Evolutionary conservation across 1,140 invertebrate species (phyloP), one percentile per base, ranked within the genome.

Genomic region (Drosophila ambigua): DNA sequence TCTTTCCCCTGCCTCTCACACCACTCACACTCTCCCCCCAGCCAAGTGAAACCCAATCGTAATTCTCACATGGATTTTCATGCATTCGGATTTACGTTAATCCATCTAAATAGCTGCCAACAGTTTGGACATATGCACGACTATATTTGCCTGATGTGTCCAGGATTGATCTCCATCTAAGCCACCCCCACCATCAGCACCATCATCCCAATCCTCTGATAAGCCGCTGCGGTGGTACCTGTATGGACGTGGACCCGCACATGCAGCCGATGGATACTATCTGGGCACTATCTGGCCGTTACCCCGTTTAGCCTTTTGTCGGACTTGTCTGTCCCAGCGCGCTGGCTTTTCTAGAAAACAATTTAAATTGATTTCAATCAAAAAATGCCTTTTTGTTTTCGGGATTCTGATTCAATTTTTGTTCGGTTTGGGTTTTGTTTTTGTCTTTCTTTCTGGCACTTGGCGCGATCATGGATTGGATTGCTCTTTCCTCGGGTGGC

Each of bases 351-450:
- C 83, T 88, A 87, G 83, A 87, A 83, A 88, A 88, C 83, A 88
- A 88, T 88, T 88, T 88, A 88, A 88, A 88, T 88, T 88, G 83
- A 88, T 88, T 88, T 88, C 83, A 88, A 88, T 88, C 83, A 88
- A 88, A 88, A 77, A 77, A 63, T 69, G 62, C 79, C 75, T 88
- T 89, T 88, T 88, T 83, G 80, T 88, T 89, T 88, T 89, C 64
- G 78, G 78, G 69, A 82, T 76, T 79, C 68, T 55, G 49, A 63
- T 53, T 66, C 57, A 55, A 76, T 81, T 68, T 63, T 64, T 76
- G 68, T 59, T 64, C 35, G 60, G 41, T 35, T 23, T 20, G 1
- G 20, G 20, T 20, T 72, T n/a, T 46, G 23, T 59, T 76, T 63
- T 57, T 51, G 45, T 57, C 60, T 55, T 63, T 51, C 55, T 54